phyloP scores from a whole-genome alignment of 2,888 invertebrate genomes.

The Pinctada fucata region DNA sequence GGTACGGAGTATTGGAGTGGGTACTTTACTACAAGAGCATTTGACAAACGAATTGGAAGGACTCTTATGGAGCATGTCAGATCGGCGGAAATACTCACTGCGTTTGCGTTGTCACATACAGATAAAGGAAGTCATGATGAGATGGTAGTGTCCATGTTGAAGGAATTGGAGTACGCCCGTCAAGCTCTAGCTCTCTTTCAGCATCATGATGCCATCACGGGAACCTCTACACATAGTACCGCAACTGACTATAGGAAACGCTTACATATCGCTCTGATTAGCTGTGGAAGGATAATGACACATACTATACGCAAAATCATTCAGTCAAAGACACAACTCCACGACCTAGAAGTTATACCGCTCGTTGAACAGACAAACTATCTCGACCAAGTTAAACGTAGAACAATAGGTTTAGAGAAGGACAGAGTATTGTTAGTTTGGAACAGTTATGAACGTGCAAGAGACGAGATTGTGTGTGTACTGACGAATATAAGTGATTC shows the following conservation, averaged over 20 bases:
- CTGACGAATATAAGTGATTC: background rate
- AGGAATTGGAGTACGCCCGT: constrained; percentile 81
- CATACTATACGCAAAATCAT: constrained; percentile 5
- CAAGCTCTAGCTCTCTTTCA: constrained; percentile 90
- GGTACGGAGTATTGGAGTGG: constrained; percentile 70
- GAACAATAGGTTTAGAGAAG: background rate
- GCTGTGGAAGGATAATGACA: background rate
- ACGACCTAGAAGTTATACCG: background rate
- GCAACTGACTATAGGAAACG: constrained; percentile 86
- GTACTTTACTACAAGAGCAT: constrained; percentile 72
- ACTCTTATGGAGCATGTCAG: constrained; percentile 52
- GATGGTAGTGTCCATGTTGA: constrained; percentile 59
- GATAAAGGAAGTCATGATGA: constrained; percentile 74
- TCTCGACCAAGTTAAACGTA: background rate
- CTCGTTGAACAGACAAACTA: background rate
- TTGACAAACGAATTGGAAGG: constrained; percentile 64
- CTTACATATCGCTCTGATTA: background rate
- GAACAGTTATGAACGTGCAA: background rate
- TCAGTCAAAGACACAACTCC: background rate
- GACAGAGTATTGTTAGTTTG: background rate
- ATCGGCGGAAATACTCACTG: constrained; percentile 32
- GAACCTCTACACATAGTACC: constrained; percentile 93
- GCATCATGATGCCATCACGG: constrained; percentile 98
- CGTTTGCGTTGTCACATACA: constrained; percentile 36
- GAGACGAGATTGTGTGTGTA: constrained; percentile 8